Evolutionary conservation across 2,888 invertebrate species (phyloP), one percentile per base, ranked within the genome.

Genomic region (Lamellibrachia columna): DNA sequence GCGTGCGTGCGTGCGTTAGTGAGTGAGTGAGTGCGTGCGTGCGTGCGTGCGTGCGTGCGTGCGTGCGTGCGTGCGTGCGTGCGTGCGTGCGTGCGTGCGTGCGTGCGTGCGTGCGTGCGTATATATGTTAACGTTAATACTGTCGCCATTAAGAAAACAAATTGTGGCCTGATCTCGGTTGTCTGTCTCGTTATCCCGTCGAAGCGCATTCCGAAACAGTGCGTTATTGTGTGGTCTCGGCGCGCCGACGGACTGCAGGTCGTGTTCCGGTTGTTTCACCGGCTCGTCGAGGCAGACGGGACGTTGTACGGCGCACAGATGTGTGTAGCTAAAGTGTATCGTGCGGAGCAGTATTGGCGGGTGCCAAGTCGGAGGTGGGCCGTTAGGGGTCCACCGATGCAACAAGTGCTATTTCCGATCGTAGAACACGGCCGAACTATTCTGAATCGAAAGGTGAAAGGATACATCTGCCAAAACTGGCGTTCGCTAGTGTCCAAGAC

Each of bases 351-450:
- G 75, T 22, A n/a, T 75, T 22, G 40, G 22, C 58, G 15, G 15
- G 11, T 75, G 75, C 75, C 75, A 75, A 75, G 75, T 75, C 22
- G 75, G 22, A 75, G 75, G 75, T 15, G 75, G 75, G 75, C 22
- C 3, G n/a, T 22, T 15, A 22, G 3, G 75, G 22, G 75, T 75
- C 22, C n/a, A 22, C 75, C 75, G 75, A 75, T 75, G 22, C 75
- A 75, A 75, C 75, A 75, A 75, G 75, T 75, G 75, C 75, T 75
- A 75, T 75, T 75, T 75, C 75, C 22, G n/a, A 11, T 75, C 75
- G 2, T 15, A 22, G 22, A 22, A 75, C 75, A 75, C n/a, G 1
- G 6, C 75, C n/a, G 22, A 75, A 22, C 75, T 75, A 75, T 75
- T 75, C 75, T 6, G 75, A 75, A n/a, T 75, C 75, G 22, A 15